Base-by-base conservation (phyloP, 2,113 vertebrate species). In the Theristicus caerulescens region DNA sequence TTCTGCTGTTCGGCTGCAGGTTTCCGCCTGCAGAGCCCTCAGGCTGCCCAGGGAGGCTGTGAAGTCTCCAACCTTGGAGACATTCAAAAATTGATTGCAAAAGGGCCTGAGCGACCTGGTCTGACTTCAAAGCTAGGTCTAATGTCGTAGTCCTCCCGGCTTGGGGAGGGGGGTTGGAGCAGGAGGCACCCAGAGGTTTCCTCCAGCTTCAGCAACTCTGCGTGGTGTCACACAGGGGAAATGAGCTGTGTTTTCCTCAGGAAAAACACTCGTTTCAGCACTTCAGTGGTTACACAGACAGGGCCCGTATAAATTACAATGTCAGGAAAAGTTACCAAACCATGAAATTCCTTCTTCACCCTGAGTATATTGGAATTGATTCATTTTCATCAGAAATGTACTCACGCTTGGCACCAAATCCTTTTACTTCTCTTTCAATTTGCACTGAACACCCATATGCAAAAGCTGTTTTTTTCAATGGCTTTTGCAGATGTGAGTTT, bases 251-350 rank as follows among this genome's bases (percentile, higher is more conserved):
- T n/a, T 71, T 84, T 86, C 42, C 51, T 57, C 1, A 1, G 71
- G 29, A 62, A 84, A 83, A 93, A 15, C 51, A 16, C 49, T 46
- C 7, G 2, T 90, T 46, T 86, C 90, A 87, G 90, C 86, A 82
- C 31, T 73, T 54, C 36, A 26, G 34, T 27, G 34, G 36, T 59
- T 82, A 46, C 61, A 40, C 47, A 73, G 21, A 13, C 74, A 81
- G 57, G 44, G 20, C 21, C 54, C 14, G 0, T 81, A 70, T 83
- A 72, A 96, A 96, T 96, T 64, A 92, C 71, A 74, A 15, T 22
- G 52, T 92, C 95, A 93, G 86, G 88, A 80, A 36, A 91, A 83
- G 83, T 78, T 94, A 95, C 32, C 93, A 78, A 96, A 85, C 77
- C 93, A 27, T 92, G 93, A 96, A 93, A 96, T 91, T 95, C 74